These are phyloP conservation scores for Sabellastarte sp. DNA, from an alignment of 2,888 invertebrate species.

Conservation along the genomic window DNA sequence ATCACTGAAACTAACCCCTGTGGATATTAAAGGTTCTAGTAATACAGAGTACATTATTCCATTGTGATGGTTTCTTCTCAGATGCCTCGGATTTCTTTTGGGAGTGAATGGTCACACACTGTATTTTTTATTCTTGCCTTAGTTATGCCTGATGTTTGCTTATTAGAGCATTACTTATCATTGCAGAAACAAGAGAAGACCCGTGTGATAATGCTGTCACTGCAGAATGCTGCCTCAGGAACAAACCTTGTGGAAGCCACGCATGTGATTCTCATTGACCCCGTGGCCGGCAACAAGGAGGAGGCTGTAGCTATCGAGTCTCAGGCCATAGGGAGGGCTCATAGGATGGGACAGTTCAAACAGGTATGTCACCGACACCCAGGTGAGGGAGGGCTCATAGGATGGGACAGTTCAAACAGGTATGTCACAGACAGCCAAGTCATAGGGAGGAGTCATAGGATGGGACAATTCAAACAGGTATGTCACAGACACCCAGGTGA, in stretches of 20 bases:
- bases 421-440: constrained; percentile 6
- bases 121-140: too few relatives aligned
- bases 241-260: constrained; percentile 14
- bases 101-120: too few relatives aligned
- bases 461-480: constrained; percentile 14
- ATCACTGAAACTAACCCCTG: too few relatives aligned
- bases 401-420: constrained; percentile 16
- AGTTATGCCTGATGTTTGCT: too few relatives aligned
- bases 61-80: too few relatives aligned
- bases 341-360: constrained; percentile 16
- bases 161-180: too few relatives aligned
- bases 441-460: constrained; percentile 13
- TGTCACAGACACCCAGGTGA: too few relatives aligned
- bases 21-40: too few relatives aligned
- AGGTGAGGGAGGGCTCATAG: constrained; percentile 17
- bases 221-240: constrained; percentile 15
- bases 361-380: constrained; percentile 8
- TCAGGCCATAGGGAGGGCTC: constrained; percentile 16
- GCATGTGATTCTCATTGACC: constrained; percentile 15
- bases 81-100: too few relatives aligned
- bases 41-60: too few relatives aligned
- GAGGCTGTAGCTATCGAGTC: constrained; percentile 10
- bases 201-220: constrained; percentile 18
- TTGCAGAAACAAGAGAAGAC: constrained; percentile 16
- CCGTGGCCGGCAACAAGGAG: constrained; percentile 8